These are phyloP conservation scores for Progne subis DNA, from an alignment of 2,113 vertebrate species.

Conservation along the genomic window DNA sequence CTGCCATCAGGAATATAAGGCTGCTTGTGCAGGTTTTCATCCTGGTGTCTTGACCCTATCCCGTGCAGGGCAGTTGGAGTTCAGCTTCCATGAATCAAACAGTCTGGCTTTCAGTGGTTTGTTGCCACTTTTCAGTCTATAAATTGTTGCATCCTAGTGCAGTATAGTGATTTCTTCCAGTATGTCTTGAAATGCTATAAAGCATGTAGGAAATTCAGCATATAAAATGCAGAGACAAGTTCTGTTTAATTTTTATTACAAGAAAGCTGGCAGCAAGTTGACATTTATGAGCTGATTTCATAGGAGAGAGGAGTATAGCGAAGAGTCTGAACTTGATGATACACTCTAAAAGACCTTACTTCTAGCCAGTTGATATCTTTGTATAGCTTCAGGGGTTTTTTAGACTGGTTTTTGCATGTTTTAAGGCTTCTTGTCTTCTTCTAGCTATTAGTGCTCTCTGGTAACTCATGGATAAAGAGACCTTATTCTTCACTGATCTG, in stretches of 20 bases:
- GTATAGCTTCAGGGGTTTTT: background rate
- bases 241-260: background rate
- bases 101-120: background rate
- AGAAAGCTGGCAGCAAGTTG: background rate
- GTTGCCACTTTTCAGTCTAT: background rate
- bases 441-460: background rate
- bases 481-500: background rate
- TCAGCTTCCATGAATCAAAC: background rate
- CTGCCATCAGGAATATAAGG: background rate
- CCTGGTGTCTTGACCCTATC: background rate
- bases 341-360: background rate
- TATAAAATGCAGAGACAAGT: slow-evolving; percentile 12
- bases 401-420: background rate
- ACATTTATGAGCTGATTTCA: slow-evolving; percentile 29
- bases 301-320: background rate
- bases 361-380: background rate
- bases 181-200: background rate
- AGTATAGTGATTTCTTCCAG: background rate
- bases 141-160: background rate
- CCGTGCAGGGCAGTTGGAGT: background rate
- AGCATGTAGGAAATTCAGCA: background rate
- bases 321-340: background rate
- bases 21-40: background rate
- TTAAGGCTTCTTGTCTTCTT: background rate
- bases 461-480: background rate